These are phyloP conservation scores for Aleiodes leptofemur DNA, from an alignment of 2,888 invertebrate genomes.

Conservation along the genomic window DNA sequence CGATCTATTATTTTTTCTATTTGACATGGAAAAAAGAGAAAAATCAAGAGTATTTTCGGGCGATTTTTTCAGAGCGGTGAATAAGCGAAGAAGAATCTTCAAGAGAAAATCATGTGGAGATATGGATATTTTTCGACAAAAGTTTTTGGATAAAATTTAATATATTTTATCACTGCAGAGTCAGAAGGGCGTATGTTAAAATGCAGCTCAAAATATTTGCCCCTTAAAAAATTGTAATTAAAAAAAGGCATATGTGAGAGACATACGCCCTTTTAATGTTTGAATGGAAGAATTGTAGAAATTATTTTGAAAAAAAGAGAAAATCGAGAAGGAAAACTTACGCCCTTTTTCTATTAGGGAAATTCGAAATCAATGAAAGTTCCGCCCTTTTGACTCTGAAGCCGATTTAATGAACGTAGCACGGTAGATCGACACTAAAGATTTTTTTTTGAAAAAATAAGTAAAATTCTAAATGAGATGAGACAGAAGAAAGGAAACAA, in stretches of 20 bases:
- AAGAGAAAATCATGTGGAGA: constrained; percentile 25
- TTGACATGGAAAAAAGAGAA: background rate
- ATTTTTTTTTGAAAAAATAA: background rate
- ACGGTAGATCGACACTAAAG: constrained; percentile 18
- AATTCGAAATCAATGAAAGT: too few relatives aligned
- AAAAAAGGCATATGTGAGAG: too few relatives aligned
- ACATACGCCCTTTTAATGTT: too few relatives aligned
- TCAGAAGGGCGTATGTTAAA: too few relatives aligned
- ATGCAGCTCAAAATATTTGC: too few relatives aligned
- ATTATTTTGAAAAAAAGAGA: too few relatives aligned
- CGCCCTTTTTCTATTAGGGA: background rate
- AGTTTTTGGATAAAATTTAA: background rate
- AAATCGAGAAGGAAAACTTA: too few relatives aligned
- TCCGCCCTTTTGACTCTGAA: too few relatives aligned
- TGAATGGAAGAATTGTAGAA: too few relatives aligned
- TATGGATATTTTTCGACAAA: constrained; percentile 18
- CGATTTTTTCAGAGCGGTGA: constrained; percentile 33
- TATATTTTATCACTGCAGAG: too few relatives aligned
- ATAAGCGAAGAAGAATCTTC: constrained; percentile 16
- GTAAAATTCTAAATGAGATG: constrained; percentile 4
- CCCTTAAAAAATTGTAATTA: too few relatives aligned
- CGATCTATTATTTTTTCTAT: background rate
- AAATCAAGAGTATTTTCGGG: constrained; percentile 39
- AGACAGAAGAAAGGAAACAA: background rate
- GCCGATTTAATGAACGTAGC: background rate